These are phyloP conservation scores for Channa striata DNA, from an alignment of 2,797 vertebrate species.

Conservation along the genomic window DNA sequence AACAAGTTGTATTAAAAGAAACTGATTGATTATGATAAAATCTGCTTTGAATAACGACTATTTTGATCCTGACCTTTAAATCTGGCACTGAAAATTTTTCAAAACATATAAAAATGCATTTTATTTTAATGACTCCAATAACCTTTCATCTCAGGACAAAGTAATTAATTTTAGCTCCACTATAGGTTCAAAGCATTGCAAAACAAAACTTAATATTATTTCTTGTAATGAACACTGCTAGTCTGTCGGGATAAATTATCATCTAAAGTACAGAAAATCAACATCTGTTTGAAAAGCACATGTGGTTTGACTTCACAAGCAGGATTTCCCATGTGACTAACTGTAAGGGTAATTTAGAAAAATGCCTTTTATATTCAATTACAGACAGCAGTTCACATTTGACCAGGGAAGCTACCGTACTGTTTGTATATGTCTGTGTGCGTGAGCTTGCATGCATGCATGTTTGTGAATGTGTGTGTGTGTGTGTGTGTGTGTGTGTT, in stretches of 20 bases:
- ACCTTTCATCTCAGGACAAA: slow-evolving; percentile 54
- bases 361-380: slow-evolving; percentile 73
- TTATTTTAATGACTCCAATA: slow-evolving; percentile 17
- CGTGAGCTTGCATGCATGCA: slow-evolving; percentile 48
- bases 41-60: too few species aligned
- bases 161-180: slow-evolving; percentile 10
- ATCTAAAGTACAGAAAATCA: slow-evolving; percentile 17
- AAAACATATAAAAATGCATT: slow-evolving; percentile 5
- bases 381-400: slow-evolving; percentile 59
- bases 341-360: slow-evolving; percentile 50
- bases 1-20: too few species aligned
- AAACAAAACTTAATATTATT: slow-evolving; percentile 12
- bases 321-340: slow-evolving; percentile 53
- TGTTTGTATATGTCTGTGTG: slow-evolving; percentile 30
- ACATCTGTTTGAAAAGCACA: slow-evolving; percentile 54
- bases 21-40: too few species aligned
- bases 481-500: slow-evolving; percentile 16
- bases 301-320: slow-evolving; percentile 55
- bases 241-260: neutral
- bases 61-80: too few species aligned
- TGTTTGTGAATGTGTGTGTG: slow-evolving; percentile 59
- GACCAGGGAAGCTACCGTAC: slow-evolving; percentile 61
- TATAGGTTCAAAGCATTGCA: neutral
- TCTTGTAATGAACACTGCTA: neutral
- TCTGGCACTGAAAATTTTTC: neutral